These are phyloP conservation scores for Phlogophora meticulosa DNA, from an alignment of 2,888 invertebrate genomes.

Conservation along the genomic window DNA sequence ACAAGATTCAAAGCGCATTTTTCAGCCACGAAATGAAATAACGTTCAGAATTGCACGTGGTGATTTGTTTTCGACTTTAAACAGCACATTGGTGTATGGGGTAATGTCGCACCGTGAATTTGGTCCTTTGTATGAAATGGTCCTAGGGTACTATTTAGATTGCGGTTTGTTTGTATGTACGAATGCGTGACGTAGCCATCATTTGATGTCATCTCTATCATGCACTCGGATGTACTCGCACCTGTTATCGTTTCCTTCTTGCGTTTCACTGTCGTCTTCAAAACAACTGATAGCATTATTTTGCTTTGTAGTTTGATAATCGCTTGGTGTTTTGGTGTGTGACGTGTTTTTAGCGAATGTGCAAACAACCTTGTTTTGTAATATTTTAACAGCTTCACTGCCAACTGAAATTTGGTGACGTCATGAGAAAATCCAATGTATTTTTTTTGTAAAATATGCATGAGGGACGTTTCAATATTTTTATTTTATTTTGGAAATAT, in stretches of 20 bases:
- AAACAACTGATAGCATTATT: conserved; percentile 26
- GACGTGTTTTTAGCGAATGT: not conserved
- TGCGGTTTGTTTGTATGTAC: conserved; percentile 17
- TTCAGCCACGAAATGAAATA: no score
- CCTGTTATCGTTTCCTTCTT: conserved; percentile 38
- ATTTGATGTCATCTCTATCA: conserved; percentile 21
- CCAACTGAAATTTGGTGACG: no score
- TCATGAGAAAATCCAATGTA: no score
- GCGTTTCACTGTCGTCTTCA: conserved; percentile 16
- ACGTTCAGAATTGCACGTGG: no score
- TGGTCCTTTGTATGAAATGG: not conserved
- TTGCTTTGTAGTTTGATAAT: conserved; percentile 3
- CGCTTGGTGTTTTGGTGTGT: not conserved
- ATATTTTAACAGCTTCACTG: no score
- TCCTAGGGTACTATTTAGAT: not conserved
- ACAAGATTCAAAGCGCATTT: no score
- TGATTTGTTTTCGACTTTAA: not conserved
- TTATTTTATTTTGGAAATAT: no score
- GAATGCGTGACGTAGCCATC: conserved; percentile 23
- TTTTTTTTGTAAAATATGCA: no score
- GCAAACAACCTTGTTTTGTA: conserved; percentile 8
- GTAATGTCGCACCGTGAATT: not conserved
- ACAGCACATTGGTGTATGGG: not conserved
- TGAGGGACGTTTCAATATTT: no score
- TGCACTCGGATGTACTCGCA: conserved; percentile 20